Base-by-base conservation (phyloP, 2,888 invertebrate species). In the Drosophila ustulata region DNA sequence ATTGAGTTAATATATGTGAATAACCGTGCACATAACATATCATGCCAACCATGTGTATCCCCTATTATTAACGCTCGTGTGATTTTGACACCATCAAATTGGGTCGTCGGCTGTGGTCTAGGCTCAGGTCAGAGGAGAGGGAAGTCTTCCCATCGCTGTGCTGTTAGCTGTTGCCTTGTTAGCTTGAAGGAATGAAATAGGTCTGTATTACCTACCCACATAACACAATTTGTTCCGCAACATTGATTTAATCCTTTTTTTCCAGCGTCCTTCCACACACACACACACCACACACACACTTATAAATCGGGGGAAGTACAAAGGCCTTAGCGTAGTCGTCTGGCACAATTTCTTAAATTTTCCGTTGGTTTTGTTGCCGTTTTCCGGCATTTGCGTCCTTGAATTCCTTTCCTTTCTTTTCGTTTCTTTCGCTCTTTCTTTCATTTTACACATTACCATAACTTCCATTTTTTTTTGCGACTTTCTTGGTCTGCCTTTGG, bases 221-320 rank as follows among this genome's bases (percentile, higher is more conserved):
- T 76, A 84, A 75, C 78, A 58, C 84, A 85, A 85, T 85, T 85
- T 85, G 85, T 85, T 85, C 89, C 85, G 76, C 82, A 82, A 85
- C 85, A 85, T 85, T 85, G 89, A 83, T 89, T 85, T 88, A 89
- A 85, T 89, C 85, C 85, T 85, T 85, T 88, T 80, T 74, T 80
- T 4, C 64, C 66, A 75, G 26, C 59, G 66, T 69, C 59, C 72
- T 62, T 68, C 53, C 18, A 18, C 18, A 18, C 26, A 28, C 25
- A 52, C 41, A 63, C 65, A 61, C 50, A 55, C 34, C 51, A 50
- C 9, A 61, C 32, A 30, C 59, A 39, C 39, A 41, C 6, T 41
- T 41, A 6, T 13, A 26, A 49, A 37, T 37, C 5, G 37, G 9
- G n/a, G 43, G 4, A 53, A 47, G 57, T 55, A 56, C 37, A 63